Evolutionary conservation across 37 sponge, comb jelly and placozoan genomes (phyloP).

Genomic region (Chondrilla cf. caribensis): DNA sequence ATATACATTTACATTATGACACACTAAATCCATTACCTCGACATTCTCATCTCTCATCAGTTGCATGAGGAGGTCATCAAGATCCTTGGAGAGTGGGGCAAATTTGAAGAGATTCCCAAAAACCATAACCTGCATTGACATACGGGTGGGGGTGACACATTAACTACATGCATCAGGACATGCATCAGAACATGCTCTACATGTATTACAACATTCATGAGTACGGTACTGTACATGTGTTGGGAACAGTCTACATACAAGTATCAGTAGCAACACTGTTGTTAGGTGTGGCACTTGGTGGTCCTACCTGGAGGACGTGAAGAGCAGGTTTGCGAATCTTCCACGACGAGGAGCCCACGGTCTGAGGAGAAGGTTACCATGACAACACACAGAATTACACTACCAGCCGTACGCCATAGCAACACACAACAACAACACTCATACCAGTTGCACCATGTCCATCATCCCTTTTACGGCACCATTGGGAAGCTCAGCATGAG

Average conservation of each 20-base stretch:
- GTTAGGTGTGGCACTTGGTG: neutral
- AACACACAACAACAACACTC: neutral
- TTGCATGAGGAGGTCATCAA: slow-evolving; percentile 37
- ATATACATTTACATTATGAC: too few relatives aligned
- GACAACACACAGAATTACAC: neutral
- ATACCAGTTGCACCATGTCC: neutral
- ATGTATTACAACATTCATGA: too few relatives aligned
- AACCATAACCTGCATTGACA: slow-evolving; percentile 49
- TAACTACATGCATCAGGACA: too few relatives aligned
- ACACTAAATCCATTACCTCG: too few relatives aligned
- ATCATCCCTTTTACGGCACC: neutral
- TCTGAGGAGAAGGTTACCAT: slow-evolving; percentile 1
- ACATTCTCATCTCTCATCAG: slow-evolving; percentile 46
- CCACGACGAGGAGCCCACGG: slow-evolving; percentile 35
- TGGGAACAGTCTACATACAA: too few relatives aligned
- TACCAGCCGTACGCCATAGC: neutral
- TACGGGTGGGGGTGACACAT: too few relatives aligned
- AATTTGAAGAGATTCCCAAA: slow-evolving; percentile 75
- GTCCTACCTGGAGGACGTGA: slow-evolving; percentile 52
- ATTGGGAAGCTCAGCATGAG: neutral
- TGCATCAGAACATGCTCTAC: too few relatives aligned
- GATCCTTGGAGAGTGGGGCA: neutral
- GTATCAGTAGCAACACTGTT: neutral
- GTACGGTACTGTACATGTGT: too few relatives aligned
- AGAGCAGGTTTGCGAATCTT: slow-evolving; percentile 32